phyloP scores from a whole-genome alignment of 2,888 invertebrate genomes.

The Apodemia zela region DNA sequence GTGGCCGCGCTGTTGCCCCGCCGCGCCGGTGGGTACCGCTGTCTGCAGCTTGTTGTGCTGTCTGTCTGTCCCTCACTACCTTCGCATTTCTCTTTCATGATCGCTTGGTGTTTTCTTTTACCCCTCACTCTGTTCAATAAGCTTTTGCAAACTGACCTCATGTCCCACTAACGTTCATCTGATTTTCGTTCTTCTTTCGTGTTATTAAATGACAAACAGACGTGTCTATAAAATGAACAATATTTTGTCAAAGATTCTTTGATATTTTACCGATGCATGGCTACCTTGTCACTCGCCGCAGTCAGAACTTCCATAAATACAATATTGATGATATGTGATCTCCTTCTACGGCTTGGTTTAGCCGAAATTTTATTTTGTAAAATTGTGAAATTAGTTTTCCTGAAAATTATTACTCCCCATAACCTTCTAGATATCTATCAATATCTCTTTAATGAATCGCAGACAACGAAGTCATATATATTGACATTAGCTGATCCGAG shows the following conservation, averaged over 20 bases:
- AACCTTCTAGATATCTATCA: too few species aligned
- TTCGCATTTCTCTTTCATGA: neutral
- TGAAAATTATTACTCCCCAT: too few species aligned
- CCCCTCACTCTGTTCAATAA: neutral
- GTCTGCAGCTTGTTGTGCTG: slow-evolving; percentile 30
- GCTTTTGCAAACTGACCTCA: neutral
- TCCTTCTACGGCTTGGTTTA: too few species aligned
- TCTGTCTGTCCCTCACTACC: neutral
- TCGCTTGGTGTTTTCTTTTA: neutral
- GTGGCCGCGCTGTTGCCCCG: slow-evolving; percentile 85
- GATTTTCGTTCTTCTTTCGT: neutral
- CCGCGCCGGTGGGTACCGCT: slow-evolving; percentile 84
- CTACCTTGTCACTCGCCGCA: neutral
- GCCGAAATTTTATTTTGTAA: too few species aligned
- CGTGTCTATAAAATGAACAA: neutral
- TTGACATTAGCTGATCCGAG: too few species aligned
- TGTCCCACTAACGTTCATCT: neutral
- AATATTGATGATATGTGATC: too few species aligned
- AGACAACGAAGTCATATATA: too few species aligned
- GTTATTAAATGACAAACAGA: neutral
- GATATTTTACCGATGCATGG: too few species aligned
- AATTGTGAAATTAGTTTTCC: too few species aligned
- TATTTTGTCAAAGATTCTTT: too few species aligned
- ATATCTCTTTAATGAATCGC: too few species aligned
- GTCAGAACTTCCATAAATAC: neutral